Percentiles rank a stretch among this genome's conserved stretches.
phyloP scores from a whole-genome alignment of 1,140 invertebrate genomes.

The Aphaenogaster rudis region DNA sequence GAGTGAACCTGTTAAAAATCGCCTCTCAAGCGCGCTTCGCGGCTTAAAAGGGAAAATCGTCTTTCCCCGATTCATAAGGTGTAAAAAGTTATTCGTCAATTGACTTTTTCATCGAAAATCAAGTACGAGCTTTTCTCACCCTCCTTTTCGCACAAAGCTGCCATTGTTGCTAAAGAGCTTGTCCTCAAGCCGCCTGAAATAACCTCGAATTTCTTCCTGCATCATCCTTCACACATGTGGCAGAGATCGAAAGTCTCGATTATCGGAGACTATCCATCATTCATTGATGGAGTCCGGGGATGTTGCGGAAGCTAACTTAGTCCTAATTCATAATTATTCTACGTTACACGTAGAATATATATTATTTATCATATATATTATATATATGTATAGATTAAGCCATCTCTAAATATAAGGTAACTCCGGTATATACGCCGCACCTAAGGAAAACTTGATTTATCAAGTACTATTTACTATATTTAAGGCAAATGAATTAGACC shows the following conservation, averaged over 20 bases:
- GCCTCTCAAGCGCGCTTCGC: not conserved
- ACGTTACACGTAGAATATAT: not conserved
- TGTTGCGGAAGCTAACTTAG: not conserved
- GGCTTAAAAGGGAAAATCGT: not conserved
- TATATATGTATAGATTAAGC: not conserved
- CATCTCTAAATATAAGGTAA: not conserved
- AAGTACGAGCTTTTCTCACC: not conserved
- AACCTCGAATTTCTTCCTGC: not conserved
- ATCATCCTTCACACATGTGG: not conserved
- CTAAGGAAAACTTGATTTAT: too few relatives aligned
- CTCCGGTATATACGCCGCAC: too few relatives aligned
- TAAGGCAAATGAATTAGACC: too few relatives aligned
- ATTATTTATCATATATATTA: not conserved
- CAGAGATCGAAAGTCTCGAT: slow-evolving; percentile 4
- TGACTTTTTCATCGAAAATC: not conserved
- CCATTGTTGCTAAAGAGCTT: not conserved
- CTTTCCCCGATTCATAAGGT: not conserved
- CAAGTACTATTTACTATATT: too few relatives aligned
- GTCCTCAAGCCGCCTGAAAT: not conserved
- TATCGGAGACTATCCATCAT: not conserved
- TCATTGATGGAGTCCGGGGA: not conserved
- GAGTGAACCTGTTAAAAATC: not conserved
- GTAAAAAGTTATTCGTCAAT: slow-evolving; percentile 7
- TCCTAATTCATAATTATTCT: not conserved
- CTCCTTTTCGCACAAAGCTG: not conserved